A percentile compares a stretch with the other conserved stretches of the same genome.
Evolutionary conservation across 35 echinoderm and acorn worm genomes (phyloP).

Genomic region (Apostichopus japonicus): DNA sequence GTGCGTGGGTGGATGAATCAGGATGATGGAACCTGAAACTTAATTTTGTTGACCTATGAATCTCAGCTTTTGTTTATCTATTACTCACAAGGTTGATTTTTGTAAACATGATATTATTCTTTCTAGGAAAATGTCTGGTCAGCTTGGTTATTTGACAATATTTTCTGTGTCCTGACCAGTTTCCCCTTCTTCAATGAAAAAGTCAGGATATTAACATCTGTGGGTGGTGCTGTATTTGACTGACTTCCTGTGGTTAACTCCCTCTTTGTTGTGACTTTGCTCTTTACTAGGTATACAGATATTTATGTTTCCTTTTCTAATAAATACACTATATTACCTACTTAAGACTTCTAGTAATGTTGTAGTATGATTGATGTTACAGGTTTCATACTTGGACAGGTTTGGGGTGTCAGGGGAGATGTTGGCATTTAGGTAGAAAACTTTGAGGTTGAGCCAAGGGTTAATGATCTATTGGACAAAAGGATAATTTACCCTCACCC

Average conservation of each 20-base stretch:
- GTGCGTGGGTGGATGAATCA: conserved; percentile 42
- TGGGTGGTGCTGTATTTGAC: neutral
- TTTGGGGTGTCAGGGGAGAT: too few relatives aligned
- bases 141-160: neutral
- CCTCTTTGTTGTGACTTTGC: too few relatives aligned
- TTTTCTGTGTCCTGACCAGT: neutral
- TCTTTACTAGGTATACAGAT: too few relatives aligned
- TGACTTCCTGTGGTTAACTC: neutral
- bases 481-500: too few relatives aligned
- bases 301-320: too few relatives aligned
- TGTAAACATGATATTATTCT: neutral
- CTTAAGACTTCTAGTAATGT: too few relatives aligned
- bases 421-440: too few relatives aligned
- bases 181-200: neutral
- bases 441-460: neutral
- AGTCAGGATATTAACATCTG: too few relatives aligned
- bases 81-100: neutral
- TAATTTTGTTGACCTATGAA: conserved; percentile 2
- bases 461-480: neutral
- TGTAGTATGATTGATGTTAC: too few relatives aligned
- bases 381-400: too few relatives aligned
- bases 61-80: conserved; percentile 32
- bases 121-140: conserved; percentile 2
- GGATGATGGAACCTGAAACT: neutral
- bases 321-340: too few relatives aligned